phyloP scores from a whole-genome alignment of 2,113 vertebrate genomes.

The Trogon surrucura region DNA sequence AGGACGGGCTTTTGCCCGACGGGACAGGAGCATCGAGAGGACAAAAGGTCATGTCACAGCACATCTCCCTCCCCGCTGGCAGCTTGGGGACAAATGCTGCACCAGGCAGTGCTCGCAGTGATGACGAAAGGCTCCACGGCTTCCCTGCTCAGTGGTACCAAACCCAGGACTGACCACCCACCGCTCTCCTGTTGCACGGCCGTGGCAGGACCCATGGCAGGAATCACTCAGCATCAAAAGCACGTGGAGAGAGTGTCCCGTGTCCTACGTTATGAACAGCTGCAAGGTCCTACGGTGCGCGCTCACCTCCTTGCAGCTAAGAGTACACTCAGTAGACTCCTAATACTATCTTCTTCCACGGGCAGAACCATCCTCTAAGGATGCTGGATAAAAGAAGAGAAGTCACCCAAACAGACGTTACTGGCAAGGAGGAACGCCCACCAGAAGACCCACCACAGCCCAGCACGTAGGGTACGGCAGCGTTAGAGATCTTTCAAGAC shows the following conservation, averaged over 20 bases:
- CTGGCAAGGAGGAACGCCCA: neutral
- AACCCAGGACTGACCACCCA: neutral
- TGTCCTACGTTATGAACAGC: rapidly evolving
- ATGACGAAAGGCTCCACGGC: rapidly evolving
- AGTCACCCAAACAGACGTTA: neutral
- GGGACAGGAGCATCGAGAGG: neutral
- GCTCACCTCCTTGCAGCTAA: neutral
- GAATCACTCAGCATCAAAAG: neutral
- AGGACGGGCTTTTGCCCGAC: rapidly evolving
- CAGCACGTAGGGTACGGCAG: neutral
- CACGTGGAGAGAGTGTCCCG: neutral
- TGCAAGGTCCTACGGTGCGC: neutral
- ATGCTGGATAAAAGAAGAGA: neutral
- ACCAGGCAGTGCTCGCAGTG: rapidly evolving
- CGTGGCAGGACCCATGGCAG: rapidly evolving
- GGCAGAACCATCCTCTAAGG: neutral
- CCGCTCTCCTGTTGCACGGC: rapidly evolving
- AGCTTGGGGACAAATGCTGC: neutral
- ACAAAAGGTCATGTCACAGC: neutral
- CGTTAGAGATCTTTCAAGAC: neutral
- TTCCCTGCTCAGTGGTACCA: neutral
- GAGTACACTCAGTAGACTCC: neutral
- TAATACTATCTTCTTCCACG: neutral
- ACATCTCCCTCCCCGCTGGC: neutral
- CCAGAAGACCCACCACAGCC: neutral